phyloP scores from a whole-genome alignment of 2,888 invertebrate species.

The Cephus sareptanus region DNA sequence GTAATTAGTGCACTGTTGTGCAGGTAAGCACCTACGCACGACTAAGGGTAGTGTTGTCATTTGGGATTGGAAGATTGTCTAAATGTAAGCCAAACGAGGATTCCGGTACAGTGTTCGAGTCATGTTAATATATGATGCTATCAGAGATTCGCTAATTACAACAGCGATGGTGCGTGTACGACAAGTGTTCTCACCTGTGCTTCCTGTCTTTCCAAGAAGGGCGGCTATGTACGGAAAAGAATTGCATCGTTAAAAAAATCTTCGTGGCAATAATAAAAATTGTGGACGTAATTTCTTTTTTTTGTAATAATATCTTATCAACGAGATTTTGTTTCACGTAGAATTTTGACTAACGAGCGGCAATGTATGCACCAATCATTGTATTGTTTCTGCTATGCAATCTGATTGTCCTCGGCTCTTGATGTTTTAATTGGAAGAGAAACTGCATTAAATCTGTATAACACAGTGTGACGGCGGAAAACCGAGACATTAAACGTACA shows the following conservation, averaged over 20 bases:
- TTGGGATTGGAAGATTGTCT: neutral
- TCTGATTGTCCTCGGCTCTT: neutral
- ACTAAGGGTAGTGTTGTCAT: neutral
- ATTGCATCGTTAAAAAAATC: conserved; percentile 39
- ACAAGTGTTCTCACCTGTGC: conserved; percentile 61
- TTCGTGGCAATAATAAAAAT: conserved; percentile 13
- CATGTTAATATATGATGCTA: neutral
- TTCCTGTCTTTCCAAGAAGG: conserved; percentile 65
- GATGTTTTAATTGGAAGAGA: neutral
- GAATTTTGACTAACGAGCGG: neutral
- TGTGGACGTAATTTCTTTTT: conserved; percentile 14
- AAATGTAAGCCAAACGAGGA: neutral
- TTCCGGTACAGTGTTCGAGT: neutral
- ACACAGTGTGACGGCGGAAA: neutral
- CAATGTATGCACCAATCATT: neutral
- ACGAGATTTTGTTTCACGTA: neutral
- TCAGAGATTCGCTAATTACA: neutral
- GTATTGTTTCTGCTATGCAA: neutral
- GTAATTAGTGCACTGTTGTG: neutral
- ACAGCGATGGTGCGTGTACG: neutral
- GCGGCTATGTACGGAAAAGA: conserved; percentile 55
- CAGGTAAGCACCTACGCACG: neutral
- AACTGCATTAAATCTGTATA: neutral
- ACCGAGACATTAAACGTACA: neutral
- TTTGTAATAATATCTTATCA: neutral